Base-by-base conservation (phyloP, 53 echinoderm and acorn worm genomes). In the Echinometra lucunter region DNA sequence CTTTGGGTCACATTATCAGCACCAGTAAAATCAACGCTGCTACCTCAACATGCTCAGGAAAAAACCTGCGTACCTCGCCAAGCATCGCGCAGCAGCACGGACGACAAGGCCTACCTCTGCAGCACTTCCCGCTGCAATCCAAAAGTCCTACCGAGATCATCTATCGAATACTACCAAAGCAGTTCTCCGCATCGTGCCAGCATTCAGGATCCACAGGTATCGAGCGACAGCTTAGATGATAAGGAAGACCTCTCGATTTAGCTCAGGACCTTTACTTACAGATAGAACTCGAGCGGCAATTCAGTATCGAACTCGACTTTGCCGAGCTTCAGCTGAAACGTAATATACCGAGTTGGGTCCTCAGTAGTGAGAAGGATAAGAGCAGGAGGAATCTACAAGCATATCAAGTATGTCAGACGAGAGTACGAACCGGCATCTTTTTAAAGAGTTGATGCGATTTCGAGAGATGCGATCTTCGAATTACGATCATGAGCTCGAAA, bases 261-360 rank as follows among this genome's bases (percentile, higher is more conserved):
- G 37, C 4, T 38, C 38, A 58, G 2, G 17, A 45, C 19, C 58
- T 80, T 30, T 55, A 45, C 49, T 44, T 91, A 12, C 92, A 78
- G 80, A 27, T 19, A 17, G 92, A 57, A 49, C 78, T 92, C 15
- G 92, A 92, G 40, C 72, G 38, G 40, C 92, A 92, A 80, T 92
- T 92, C 92, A 28, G 56, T 7, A 55, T 56, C 4, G 92, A 92
- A 34, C 78, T 74, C 35, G 80, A 92, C 8, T 35, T 56, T 38
- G 92, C 78, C 21, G 92, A 92, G 58, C 55, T 57, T 47, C 74
- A 80, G 92, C 57, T 92, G 55, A 74, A 57, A 17, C 92, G 92
- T 28, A 94, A 66, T 88, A 88, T 45, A 2, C 35, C 42, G 37
- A 47, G 3, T 23, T 92, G 16, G 75, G 92, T 34, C 78, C n/a